Evolutionary conservation across 2,797 vertebrate species (phyloP).

Genomic region (Melanotaenia boesemani): DNA sequence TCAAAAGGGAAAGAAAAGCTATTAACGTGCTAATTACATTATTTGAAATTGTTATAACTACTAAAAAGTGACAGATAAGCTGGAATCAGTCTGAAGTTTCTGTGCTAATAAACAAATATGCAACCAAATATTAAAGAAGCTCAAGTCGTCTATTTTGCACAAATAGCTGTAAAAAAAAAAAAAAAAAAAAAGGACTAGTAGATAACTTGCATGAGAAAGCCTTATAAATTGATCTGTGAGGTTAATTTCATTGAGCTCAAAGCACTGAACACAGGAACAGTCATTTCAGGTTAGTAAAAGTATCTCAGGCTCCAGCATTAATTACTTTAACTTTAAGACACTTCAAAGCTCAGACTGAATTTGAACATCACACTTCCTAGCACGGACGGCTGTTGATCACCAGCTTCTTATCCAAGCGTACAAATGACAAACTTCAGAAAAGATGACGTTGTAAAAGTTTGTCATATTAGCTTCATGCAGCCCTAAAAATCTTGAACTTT

Average conservation of each 20-base stretch:
- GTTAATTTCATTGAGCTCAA: slow-evolving; percentile 10
- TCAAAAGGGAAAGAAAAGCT: not conserved
- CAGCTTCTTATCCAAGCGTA: slow-evolving; percentile 23
- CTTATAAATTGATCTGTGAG: not conserved
- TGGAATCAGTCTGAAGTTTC: too few relatives aligned
- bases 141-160: not conserved
- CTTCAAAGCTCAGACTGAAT: not conserved
- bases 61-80: not conserved
- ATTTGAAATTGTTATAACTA: not conserved
- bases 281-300: slow-evolving; percentile 2
- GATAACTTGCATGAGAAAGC: not conserved
- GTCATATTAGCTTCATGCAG: slow-evolving; percentile 27
- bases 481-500: slow-evolving; percentile 28
- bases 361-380: not conserved
- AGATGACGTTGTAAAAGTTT: slow-evolving; percentile 13
- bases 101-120: not conserved
- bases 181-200: not conserved
- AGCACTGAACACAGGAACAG: not conserved
- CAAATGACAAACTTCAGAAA: slow-evolving; percentile 11
- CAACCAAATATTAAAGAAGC: not conserved
- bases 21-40: rapidly evolving
- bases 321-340: not conserved
- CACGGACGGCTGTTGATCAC: not conserved
- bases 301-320: not conserved
- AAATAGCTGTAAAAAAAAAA: not conserved